phyloP scores from a whole-genome alignment of 2,888 invertebrate species.

The Dyspetes luteomarginatus region DNA sequence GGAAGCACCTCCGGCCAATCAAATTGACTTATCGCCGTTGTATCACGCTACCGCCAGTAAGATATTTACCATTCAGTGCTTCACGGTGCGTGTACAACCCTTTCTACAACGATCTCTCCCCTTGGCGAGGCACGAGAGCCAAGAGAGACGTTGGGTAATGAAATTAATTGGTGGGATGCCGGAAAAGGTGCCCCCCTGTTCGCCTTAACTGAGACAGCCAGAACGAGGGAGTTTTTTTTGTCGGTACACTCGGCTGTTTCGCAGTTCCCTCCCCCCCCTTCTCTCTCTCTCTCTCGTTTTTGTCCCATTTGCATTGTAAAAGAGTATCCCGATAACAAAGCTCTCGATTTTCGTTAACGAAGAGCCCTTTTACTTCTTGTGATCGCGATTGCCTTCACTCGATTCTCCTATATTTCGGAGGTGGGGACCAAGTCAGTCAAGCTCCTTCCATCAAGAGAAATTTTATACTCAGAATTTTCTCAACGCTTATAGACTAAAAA shows the following conservation, averaged over 20 bases:
- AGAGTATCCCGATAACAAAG: slow-evolving; percentile 68
- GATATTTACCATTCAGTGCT: slow-evolving; percentile 67
- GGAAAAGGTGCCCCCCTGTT: slow-evolving; percentile 59
- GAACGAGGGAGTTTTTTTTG: slow-evolving; percentile 30
- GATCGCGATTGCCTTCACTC: no score
- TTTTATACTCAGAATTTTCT: neutral
- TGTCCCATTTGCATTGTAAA: slow-evolving; percentile 70
- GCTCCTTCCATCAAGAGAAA: slow-evolving; percentile 3
- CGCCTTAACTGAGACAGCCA: slow-evolving; percentile 68
- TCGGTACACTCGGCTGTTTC: slow-evolving; percentile 41
- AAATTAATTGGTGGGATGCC: slow-evolving; percentile 77
- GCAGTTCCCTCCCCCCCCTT: slow-evolving; percentile 49
- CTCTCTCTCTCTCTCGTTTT: no score
- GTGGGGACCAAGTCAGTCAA: slow-evolving; percentile 3
- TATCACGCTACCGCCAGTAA: slow-evolving; percentile 59
- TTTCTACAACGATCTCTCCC: slow-evolving; percentile 53
- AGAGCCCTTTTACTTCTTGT: slow-evolving; percentile 51
- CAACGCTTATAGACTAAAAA: no score
- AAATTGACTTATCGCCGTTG: slow-evolving; percentile 74
- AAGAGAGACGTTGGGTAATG: slow-evolving; percentile 69
- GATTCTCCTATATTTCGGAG: neutral
- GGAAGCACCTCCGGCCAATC: slow-evolving; percentile 59
- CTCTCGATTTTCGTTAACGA: slow-evolving; percentile 68
- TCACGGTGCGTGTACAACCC: slow-evolving; percentile 61
- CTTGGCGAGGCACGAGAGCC: slow-evolving; percentile 35